Conservation (phyloP, 30 jellyfish, hydroid and myxozoan species). For the Catostylus mosaicus region DNA sequence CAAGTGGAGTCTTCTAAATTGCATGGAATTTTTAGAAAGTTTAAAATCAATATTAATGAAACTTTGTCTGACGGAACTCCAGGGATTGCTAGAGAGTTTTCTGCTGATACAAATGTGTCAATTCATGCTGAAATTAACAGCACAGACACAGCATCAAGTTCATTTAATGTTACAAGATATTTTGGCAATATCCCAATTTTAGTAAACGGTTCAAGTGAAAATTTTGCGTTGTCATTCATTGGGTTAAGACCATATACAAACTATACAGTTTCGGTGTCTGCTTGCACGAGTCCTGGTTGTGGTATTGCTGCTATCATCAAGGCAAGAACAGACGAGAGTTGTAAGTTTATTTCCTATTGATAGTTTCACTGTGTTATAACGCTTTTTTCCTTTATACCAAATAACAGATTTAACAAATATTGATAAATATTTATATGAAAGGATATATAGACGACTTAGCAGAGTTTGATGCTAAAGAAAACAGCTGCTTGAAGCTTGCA, state of each 20-base stretch:
- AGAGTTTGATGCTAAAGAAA: too few species aligned
- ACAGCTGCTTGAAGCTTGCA: too few species aligned
- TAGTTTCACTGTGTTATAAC: not conserved
- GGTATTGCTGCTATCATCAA: slow-evolving; percentile 6
- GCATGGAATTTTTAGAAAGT: slow-evolving; percentile 42
- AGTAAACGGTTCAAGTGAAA: not conserved
- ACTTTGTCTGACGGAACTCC: slow-evolving; percentile 31
- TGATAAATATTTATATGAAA: too few species aligned
- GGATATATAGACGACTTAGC: too few species aligned
- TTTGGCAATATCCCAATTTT: not conserved
- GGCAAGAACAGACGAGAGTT: slow-evolving; percentile 41
- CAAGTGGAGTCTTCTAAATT: slow-evolving; percentile 8
- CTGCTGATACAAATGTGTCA: not conserved
- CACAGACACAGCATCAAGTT: not conserved
- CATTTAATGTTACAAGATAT: not conserved
- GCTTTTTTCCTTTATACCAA: not conserved
- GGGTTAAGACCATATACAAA: slow-evolving; percentile 44
- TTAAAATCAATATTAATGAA: slow-evolving; percentile 20
- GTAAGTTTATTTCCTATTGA: slow-evolving; percentile 16
- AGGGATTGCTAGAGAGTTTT: slow-evolving; percentile 6
- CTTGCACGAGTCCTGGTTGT: slow-evolving; percentile 60
- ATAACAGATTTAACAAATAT: too few species aligned
- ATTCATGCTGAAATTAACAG: not conserved
- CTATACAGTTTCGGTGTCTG: slow-evolving; percentile 10
- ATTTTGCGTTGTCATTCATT: not conserved